Evolutionary conservation across 2,113 vertebrate species (phyloP).

Genomic region (Suncus etruscus): DNA sequence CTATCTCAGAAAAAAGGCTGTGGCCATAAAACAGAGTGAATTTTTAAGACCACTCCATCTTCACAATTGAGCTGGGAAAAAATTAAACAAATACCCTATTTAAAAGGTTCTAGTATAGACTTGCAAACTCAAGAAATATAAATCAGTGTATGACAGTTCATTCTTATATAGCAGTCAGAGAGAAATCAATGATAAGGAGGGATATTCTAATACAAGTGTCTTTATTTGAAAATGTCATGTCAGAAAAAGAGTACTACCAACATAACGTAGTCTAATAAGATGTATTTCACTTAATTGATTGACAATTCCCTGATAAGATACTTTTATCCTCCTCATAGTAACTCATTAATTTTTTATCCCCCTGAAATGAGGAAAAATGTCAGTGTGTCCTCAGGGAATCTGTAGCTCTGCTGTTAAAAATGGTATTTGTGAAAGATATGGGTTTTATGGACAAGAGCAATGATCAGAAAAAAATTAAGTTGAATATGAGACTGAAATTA

Average conservation of each 20-base stretch:
- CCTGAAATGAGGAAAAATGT: slow-evolving; percentile 26
- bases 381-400: background rate
- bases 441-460: slow-evolving; percentile 42
- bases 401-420: background rate
- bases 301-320: slow-evolving; percentile 36
- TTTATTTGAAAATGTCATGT: slow-evolving; percentile 9
- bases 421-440: background rate
- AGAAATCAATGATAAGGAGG: background rate
- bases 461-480: slow-evolving; percentile 50
- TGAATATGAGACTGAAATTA: slow-evolving; percentile 71
- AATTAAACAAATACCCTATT: background rate
- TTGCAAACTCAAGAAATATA: background rate
- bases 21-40: background rate
- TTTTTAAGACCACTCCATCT: background rate
- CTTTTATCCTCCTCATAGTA: background rate
- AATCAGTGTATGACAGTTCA: background rate
- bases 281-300: slow-evolving; percentile 39
- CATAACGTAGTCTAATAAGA: slow-evolving; percentile 13
- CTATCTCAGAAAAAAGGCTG: rapidly evolving
- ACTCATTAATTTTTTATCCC: slow-evolving; percentile 45
- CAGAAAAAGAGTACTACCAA: background rate
- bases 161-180: background rate
- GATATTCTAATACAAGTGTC: background rate
- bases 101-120: background rate
- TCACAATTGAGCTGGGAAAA: background rate